Percentiles rank a stretch among this genome's conserved stretches.
Evolutionary conservation across 1,140 invertebrate species (phyloP).

Genomic region (Diprion similis): DNA sequence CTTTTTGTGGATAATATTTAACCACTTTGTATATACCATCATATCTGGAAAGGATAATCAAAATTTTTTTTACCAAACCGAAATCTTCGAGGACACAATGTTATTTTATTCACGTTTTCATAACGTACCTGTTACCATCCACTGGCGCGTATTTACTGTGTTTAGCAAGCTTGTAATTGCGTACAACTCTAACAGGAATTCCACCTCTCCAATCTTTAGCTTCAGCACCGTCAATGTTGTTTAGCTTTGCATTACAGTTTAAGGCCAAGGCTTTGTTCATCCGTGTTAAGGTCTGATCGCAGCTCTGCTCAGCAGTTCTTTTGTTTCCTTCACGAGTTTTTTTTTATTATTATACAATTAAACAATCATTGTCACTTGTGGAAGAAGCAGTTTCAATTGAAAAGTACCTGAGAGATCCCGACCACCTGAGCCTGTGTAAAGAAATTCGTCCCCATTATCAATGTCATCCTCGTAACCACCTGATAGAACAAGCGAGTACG

Average conservation of each 20-base stretch:
- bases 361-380: neutral
- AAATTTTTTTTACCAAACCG: neutral
- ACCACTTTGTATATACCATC: constrained; percentile 84
- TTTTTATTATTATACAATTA: constrained; percentile 5
- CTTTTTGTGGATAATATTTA: constrained; percentile 84
- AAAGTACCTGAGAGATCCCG: constrained; percentile 74
- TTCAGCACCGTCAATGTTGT: constrained; percentile 72
- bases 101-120: constrained; percentile 10
- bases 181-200: constrained; percentile 80
- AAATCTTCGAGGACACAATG: neutral
- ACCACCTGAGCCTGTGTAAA: constrained; percentile 86
- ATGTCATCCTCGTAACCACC: constrained; percentile 89
- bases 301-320: constrained; percentile 80
- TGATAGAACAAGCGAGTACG: constrained; percentile 84
- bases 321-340: constrained; percentile 67
- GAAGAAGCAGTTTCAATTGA: constrained; percentile 16
- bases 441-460: constrained; percentile 84
- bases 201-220: constrained; percentile 78
- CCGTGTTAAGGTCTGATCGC: constrained; percentile 79
- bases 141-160: constrained; percentile 81
- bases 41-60: constrained; percentile 60
- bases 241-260: constrained; percentile 76
- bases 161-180: constrained; percentile 78
- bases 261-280: constrained; percentile 83
- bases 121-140: constrained; percentile 70